Evolutionary conservation across 2,113 vertebrate species (phyloP).

Genomic region (Syrmaticus mikado): DNA sequence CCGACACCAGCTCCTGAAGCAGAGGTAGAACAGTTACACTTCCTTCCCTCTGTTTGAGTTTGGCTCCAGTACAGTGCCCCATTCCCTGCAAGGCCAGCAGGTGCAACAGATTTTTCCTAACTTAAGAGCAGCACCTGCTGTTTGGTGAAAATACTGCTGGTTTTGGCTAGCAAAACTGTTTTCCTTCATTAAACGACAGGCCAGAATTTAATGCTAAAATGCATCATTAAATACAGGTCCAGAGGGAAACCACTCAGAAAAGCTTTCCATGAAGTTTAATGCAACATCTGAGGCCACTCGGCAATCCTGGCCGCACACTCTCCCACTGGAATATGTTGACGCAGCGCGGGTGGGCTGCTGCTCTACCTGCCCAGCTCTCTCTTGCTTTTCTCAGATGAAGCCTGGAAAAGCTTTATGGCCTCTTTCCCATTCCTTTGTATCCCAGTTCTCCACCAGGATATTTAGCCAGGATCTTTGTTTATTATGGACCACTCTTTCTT

Average conservation of each 20-base stretch:
- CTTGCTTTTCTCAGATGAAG: background rate
- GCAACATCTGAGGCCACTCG: background rate
- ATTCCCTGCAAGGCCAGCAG: background rate
- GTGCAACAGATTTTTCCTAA: background rate
- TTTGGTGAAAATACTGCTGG: background rate
- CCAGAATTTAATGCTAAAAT: conserved; percentile 22
- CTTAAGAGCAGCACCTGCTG: conserved; percentile 28
- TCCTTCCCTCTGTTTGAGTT: fast-evolving
- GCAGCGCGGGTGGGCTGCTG: background rate
- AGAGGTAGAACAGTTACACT: background rate
- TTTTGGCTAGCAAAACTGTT: conserved; percentile 9
- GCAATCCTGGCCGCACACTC: background rate
- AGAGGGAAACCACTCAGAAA: background rate
- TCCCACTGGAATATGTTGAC: background rate
- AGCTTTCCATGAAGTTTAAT: background rate
- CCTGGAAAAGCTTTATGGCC: background rate
- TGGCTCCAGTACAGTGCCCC: background rate
- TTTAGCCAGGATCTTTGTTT: background rate
- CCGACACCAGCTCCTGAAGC: background rate
- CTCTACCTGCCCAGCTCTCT: background rate
- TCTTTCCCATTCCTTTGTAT: background rate
- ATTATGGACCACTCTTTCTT: background rate
- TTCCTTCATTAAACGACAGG: conserved; percentile 28
- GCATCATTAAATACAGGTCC: background rate
- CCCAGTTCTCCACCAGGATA: background rate